Evolutionary conservation across 2,888 invertebrate genomes (phyloP).

Genomic region (Eretmocerus hayati): DNA sequence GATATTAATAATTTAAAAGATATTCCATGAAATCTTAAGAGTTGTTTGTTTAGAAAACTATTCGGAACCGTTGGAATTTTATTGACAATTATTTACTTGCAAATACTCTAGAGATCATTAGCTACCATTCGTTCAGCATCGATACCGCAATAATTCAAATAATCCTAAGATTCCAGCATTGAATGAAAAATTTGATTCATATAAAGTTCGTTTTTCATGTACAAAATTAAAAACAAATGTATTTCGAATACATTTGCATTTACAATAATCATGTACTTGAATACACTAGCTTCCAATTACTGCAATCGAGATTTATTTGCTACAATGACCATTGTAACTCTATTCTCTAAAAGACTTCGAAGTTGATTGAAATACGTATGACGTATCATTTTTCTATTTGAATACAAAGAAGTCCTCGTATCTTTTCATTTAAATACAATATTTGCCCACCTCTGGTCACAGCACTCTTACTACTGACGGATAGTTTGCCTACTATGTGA

Average conservation of each 20-base stretch:
- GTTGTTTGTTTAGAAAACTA: too few relatives aligned
- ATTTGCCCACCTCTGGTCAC: constrained; percentile 28
- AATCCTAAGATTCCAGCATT: constrained; percentile 14
- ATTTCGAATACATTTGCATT: constrained; percentile 23
- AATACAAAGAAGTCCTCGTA: constrained; percentile 23
- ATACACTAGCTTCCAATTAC: constrained; percentile 23
- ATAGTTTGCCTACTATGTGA: constrained; percentile 58
- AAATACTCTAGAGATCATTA: too few relatives aligned
- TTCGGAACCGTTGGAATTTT: too few relatives aligned
- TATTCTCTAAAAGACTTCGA: constrained; percentile 9
- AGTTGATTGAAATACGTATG: constrained; percentile 20
- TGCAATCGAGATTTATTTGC: constrained; percentile 20
- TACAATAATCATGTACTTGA: constrained; percentile 23
- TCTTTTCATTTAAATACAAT: constrained; percentile 19
- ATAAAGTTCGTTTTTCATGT: constrained; percentile 12
- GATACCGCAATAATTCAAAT: too few relatives aligned
- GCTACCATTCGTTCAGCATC: too few relatives aligned
- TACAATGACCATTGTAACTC: constrained; percentile 25
- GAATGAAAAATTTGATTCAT: constrained; percentile 19
- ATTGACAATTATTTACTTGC: too few relatives aligned
- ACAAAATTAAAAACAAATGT: constrained; percentile 23
- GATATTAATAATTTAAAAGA: too few relatives aligned
- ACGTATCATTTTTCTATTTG: constrained; percentile 19
- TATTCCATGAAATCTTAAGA: too few relatives aligned
- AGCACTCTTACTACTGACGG: constrained; percentile 35